A percentile compares a stretch with the other conserved stretches of the same genome.
Conservation (phyloP, 2,113 vertebrate species). For the Callorhinus ursinus region DNA sequence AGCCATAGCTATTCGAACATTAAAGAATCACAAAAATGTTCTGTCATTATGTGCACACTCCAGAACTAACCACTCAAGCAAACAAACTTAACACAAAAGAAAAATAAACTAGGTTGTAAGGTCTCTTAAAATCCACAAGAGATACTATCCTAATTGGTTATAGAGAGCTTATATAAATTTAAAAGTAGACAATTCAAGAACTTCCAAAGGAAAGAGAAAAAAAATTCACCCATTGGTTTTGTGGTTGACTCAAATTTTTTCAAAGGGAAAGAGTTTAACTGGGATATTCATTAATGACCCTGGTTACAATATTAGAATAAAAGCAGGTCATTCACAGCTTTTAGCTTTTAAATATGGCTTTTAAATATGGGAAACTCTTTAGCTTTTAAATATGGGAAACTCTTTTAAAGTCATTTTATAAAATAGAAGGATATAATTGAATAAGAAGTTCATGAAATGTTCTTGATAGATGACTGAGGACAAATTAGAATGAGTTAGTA, state of each 20-base stretch:
- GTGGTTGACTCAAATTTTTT: neutral
- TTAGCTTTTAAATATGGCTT: constrained; percentile 17
- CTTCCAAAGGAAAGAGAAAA: constrained; percentile 11
- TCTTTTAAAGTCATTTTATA: neutral
- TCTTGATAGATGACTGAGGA: neutral
- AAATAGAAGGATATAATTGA: neutral
- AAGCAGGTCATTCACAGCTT: neutral
- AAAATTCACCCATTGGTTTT: neutral
- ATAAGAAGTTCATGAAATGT: neutral
- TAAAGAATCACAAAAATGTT: constrained; percentile 13
- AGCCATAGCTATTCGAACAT: neutral
- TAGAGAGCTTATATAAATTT: neutral
- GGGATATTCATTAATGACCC: constrained; percentile 3
- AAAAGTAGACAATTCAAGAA: constrained; percentile 44
- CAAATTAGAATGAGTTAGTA: neutral
- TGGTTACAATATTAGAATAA: constrained; percentile 47
- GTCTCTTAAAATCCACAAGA: neutral
- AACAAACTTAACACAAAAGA: neutral
- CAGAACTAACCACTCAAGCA: neutral
- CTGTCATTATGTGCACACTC: neutral
- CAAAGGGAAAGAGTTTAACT: neutral
- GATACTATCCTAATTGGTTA: neutral
- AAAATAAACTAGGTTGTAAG: neutral
- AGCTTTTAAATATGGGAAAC: constrained; percentile 13
- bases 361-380: neutral